These are phyloP conservation scores for Nomada ruficornis DNA, from an alignment of 2,888 invertebrate genomes.

Conservation along the genomic window DNA sequence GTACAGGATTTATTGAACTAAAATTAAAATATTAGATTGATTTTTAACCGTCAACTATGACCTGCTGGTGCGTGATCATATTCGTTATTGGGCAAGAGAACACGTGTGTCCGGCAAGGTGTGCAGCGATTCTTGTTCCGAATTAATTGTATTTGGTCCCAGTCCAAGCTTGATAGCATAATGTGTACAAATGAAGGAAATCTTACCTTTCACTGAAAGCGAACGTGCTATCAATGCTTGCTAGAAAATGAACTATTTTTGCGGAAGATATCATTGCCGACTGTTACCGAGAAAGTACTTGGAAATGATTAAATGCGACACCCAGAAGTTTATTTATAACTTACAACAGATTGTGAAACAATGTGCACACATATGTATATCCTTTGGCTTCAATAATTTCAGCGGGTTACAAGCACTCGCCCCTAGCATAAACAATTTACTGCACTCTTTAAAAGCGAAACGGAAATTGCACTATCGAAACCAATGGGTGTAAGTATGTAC, in stretches of 20 bases:
- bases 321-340: not conserved
- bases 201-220: no score
- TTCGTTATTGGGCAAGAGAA: not conserved
- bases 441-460: not conserved
- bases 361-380: not conserved
- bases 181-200: not conserved
- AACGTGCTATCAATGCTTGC: no score
- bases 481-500: not conserved
- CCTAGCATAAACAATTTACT: not conserved
- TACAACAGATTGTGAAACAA: not conserved
- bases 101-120: slow-evolving; percentile 23
- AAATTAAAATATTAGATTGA: not conserved
- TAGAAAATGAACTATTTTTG: no score
- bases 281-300: no score
- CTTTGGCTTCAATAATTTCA: not conserved
- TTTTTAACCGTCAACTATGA: slow-evolving; percentile 10
- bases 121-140: not conserved
- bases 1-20: not conserved
- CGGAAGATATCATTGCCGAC: no score
- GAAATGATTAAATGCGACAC: not conserved
- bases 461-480: not conserved
- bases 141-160: not conserved
- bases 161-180: not conserved
- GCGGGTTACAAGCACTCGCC: not conserved
- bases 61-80: slow-evolving; percentile 5